Conservation (phyloP, 2,797 vertebrate species). For the Neomorphus geoffroyi region DNA sequence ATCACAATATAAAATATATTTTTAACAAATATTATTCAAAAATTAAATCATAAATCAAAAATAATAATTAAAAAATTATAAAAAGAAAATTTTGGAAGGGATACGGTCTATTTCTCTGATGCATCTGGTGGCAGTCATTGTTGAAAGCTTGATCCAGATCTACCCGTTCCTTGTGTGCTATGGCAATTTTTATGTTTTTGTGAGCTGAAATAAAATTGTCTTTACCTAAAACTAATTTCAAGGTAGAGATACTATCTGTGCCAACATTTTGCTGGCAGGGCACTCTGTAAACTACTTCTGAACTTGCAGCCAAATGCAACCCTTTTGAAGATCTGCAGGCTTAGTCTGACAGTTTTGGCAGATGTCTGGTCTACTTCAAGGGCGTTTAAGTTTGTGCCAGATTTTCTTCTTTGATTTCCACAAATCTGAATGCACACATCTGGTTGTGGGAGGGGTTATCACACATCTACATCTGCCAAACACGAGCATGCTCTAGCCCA, state of each 20-base stretch:
- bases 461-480: conserved; percentile 43
- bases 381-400: conserved; percentile 53
- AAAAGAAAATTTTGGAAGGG: background rate
- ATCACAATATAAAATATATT: background rate
- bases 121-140: background rate
- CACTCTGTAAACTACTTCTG: conserved; percentile 8
- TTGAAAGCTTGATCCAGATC: background rate
- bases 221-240: conserved; percentile 58
- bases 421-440: conserved; percentile 67
- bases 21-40: background rate
- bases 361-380: conserved; percentile 48
- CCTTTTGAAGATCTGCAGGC: conserved; percentile 66
- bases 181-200: background rate
- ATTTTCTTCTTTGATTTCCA: conserved; percentile 63
- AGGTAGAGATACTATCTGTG: conserved; percentile 33
- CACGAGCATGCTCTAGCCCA: background rate
- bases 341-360: conserved; percentile 66
- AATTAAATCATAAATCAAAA: no score
- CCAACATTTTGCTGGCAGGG: conserved; percentile 36
- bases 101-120: background rate
- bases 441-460: conserved; percentile 60
- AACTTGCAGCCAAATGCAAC: conserved; percentile 38
- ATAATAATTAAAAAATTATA: background rate
- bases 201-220: conserved; percentile 42
- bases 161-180: background rate